A percentile compares a stretch with the other conserved stretches of the same genome.
phyloP scores from a whole-genome alignment of 1,140 invertebrate genomes.

The Drosophila baimaii region DNA sequence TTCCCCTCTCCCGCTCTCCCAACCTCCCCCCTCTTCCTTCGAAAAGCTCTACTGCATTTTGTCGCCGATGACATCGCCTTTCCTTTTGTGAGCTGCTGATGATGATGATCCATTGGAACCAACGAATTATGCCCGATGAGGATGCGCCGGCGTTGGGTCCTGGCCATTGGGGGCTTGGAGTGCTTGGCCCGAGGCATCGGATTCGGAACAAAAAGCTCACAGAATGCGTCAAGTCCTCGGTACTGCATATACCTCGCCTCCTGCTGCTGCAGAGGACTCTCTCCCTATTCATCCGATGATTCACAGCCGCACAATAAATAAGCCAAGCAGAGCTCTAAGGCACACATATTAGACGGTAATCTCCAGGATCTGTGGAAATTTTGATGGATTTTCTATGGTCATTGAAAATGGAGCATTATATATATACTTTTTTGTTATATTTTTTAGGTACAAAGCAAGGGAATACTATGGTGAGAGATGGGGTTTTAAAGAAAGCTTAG shows the following conservation, averaged over 20 bases:
- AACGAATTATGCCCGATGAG: slow-evolving; percentile 61
- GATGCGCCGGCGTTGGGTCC: slow-evolving; percentile 3
- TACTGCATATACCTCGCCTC: not conserved
- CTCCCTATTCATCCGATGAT: slow-evolving; percentile 45
- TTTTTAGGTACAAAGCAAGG: not conserved
- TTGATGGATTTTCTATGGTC: slow-evolving; percentile 22
- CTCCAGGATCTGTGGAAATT: not conserved
- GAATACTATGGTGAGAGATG: accelerated
- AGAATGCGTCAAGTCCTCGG: slow-evolving; percentile 48
- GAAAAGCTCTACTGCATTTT: slow-evolving; percentile 42
- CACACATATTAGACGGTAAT: slow-evolving; percentile 43
- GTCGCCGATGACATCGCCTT: slow-evolving; percentile 47
- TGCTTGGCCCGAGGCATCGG: slow-evolving; percentile 23
- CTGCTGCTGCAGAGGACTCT: slow-evolving; percentile 6
- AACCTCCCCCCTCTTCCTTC: not conserved
- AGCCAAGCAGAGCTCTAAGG: slow-evolving; percentile 21
- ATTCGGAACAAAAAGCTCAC: slow-evolving; percentile 57
- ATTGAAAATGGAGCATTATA: not conserved
- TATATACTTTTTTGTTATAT: not conserved
- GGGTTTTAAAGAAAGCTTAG: not conserved
- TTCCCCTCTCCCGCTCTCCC: no score
- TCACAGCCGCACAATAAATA: slow-evolving; percentile 44
- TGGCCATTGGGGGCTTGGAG: slow-evolving; percentile 20
- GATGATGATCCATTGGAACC: slow-evolving; percentile 50
- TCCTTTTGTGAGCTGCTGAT: no score